A percentile compares a stretch with the other conserved stretches of the same genome.
These are phyloP conservation scores for Hirtodrosophila alboralis DNA, from an alignment of 2,888 invertebrate genomes.

Conservation along the genomic window DNA sequence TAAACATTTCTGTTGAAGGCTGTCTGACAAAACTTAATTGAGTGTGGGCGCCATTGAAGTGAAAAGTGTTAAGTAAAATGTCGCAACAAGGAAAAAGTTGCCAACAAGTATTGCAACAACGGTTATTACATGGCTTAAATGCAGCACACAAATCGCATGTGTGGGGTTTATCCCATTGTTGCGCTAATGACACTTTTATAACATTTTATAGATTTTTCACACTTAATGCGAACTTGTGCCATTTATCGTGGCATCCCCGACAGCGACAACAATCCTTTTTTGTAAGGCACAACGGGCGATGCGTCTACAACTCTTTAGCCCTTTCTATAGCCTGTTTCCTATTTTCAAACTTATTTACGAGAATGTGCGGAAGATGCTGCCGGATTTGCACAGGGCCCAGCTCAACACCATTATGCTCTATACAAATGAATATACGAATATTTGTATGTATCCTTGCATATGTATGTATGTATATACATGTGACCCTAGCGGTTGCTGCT, in stretches of 20 bases:
- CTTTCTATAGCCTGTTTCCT: constrained; percentile 34
- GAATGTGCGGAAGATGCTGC: constrained; percentile 63
- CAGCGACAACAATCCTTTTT: constrained; percentile 72
- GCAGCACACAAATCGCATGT: constrained; percentile 8
- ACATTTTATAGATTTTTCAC: constrained; percentile 80
- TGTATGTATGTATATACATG: constrained; percentile 8
- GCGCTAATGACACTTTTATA: constrained; percentile 80
- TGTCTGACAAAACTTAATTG: constrained; percentile 14
- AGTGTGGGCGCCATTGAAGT: not conserved
- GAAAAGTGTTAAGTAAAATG: constrained; percentile 18
- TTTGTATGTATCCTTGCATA: constrained; percentile 1
- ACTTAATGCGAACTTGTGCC: constrained; percentile 75
- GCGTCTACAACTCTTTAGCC: constrained; percentile 48
- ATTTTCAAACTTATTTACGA: constrained; percentile 69
- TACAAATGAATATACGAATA: constrained; percentile 29
- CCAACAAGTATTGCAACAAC: constrained; percentile 36
- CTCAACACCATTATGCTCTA: constrained; percentile 40
- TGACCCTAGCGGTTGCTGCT: constrained; percentile 36
- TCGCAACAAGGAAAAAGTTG: constrained; percentile 15
- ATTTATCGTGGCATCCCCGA: constrained; percentile 59
- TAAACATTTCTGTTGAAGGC: constrained; percentile 1
- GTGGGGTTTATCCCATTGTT: constrained; percentile 43
- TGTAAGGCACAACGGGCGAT: constrained; percentile 42
- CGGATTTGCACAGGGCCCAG: constrained; percentile 55
- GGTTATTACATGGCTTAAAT: constrained; percentile 50